Evolutionary conservation across 1,140 invertebrate species (phyloP).

Genomic region (Drosophila setifemur): DNA sequence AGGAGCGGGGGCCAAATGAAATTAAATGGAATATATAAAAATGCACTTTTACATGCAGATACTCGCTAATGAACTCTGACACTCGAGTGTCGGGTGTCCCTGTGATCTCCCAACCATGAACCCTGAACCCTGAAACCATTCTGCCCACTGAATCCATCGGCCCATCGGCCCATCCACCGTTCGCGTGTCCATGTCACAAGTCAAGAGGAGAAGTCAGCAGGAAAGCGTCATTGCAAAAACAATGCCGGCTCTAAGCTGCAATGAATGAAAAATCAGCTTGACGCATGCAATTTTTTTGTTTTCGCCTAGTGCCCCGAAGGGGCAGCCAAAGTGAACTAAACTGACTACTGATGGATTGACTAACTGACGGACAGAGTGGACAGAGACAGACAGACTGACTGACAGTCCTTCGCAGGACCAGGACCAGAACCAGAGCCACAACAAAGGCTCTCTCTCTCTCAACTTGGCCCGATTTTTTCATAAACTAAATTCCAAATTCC

Average conservation of each 20-base stretch:
- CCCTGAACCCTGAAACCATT: not conserved
- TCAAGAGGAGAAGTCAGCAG: constrained; percentile 45
- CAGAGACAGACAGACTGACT: constrained; percentile 18
- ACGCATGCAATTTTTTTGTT: constrained; percentile 60
- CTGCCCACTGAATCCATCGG: not conserved
- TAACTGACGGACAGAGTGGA: constrained; percentile 44
- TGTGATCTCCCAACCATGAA: not conserved
- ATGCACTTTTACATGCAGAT: constrained; percentile 32
- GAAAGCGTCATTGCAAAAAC: no score
- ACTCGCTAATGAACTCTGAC: constrained; percentile 75
- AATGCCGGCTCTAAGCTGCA: constrained; percentile 53
- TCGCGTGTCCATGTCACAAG: constrained; percentile 68
- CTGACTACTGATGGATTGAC: constrained; percentile 47
- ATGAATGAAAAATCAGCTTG: constrained; percentile 78
- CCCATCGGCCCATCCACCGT: no score
- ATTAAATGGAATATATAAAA: constrained; percentile 31
- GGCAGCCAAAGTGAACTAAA: constrained; percentile 35
- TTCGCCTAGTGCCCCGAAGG: constrained; percentile 46
- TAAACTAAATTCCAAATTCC: not conserved
- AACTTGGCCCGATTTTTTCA: not conserved
- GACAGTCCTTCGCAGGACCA: constrained; percentile 8
- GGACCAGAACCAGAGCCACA: not conserved
- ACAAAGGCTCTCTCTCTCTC: constrained; percentile 12
- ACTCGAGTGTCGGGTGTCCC: constrained; percentile 17
- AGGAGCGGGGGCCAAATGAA: not conserved